Conservation (phyloP, 2,888 invertebrate species). For the Hyposoter dolosus region DNA sequence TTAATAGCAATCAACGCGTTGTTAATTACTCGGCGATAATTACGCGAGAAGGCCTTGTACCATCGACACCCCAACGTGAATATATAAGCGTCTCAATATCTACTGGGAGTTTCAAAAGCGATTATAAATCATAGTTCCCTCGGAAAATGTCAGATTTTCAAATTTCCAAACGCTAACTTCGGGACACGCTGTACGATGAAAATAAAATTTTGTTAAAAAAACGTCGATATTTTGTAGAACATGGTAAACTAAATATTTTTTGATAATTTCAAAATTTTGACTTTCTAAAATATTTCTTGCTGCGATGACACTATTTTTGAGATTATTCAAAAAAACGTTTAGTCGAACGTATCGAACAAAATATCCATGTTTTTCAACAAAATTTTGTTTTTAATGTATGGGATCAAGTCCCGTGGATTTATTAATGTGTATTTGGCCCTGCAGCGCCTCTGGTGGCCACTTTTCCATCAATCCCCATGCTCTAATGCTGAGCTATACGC, state of each 20-base stretch:
- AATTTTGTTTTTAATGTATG: too few species aligned
- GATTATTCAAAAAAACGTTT: too few species aligned
- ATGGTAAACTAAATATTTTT: too few species aligned
- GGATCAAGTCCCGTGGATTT: neutral
- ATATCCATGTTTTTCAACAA: too few species aligned
- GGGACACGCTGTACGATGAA: neutral
- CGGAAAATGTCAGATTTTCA: neutral
- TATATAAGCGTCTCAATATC: neutral
- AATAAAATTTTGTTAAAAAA: too few species aligned
- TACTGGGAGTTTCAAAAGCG: neutral
- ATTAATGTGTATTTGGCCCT: slow-evolving; percentile 1
- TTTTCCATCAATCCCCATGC: slow-evolving; percentile 40
- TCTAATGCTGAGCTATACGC: slow-evolving; percentile 75
- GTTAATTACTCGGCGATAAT: slow-evolving; percentile 82
- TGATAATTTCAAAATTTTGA: too few species aligned
- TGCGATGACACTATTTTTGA: too few species aligned
- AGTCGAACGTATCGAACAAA: too few species aligned
- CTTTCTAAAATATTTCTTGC: too few species aligned
- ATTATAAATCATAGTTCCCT: neutral
- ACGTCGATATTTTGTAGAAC: too few species aligned
- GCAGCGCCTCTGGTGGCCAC: slow-evolving; percentile 48
- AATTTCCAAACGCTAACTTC: neutral
- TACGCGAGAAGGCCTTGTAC: slow-evolving; percentile 68
- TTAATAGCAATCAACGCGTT: slow-evolving; percentile 82
- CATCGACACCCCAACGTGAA: slow-evolving; percentile 12